Conservation (phyloP, 2,113 vertebrate species). For the Rhinoderma darwinii region DNA sequence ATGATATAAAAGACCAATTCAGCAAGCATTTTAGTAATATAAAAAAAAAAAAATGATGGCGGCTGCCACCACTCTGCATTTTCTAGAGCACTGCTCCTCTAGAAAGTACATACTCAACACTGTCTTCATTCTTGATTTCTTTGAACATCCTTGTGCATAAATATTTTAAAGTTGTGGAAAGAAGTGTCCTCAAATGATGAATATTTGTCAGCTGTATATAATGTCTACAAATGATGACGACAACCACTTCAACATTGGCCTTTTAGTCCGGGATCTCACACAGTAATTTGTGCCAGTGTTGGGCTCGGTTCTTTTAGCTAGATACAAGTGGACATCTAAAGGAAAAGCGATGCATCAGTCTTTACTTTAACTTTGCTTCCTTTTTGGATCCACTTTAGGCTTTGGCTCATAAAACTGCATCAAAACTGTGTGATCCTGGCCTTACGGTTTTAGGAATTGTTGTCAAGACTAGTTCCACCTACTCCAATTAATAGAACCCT, state of each 20-base stretch:
- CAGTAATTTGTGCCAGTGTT: too few relatives aligned
- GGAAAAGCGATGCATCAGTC: too few relatives aligned
- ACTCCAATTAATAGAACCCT: not conserved
- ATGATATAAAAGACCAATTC: slow-evolving; percentile 6
- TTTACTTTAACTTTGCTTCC: too few relatives aligned
- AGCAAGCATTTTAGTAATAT: slow-evolving; percentile 13
- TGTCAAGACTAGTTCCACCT: not conserved
- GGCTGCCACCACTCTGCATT: not conserved
- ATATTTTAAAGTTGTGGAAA: not conserved
- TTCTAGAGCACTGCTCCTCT: not conserved
- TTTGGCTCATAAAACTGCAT: too few relatives aligned
- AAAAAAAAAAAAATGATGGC: not conserved
- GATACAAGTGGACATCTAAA: too few relatives aligned
- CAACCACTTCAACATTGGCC: not conserved
- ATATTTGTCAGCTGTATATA: not conserved
- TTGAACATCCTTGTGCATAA: not conserved
- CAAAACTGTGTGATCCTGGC: too few relatives aligned
- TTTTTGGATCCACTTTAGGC: too few relatives aligned
- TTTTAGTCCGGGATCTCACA: too few relatives aligned
- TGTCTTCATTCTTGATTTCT: not conserved
- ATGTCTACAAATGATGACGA: not conserved
- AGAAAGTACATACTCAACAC: not conserved
- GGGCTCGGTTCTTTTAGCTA: too few relatives aligned
- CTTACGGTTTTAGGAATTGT: not conserved
- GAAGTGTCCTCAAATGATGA: not conserved